Evolutionary conservation across 2,113 vertebrate species (phyloP).

Genomic region (Tupaia chinensis): DNA sequence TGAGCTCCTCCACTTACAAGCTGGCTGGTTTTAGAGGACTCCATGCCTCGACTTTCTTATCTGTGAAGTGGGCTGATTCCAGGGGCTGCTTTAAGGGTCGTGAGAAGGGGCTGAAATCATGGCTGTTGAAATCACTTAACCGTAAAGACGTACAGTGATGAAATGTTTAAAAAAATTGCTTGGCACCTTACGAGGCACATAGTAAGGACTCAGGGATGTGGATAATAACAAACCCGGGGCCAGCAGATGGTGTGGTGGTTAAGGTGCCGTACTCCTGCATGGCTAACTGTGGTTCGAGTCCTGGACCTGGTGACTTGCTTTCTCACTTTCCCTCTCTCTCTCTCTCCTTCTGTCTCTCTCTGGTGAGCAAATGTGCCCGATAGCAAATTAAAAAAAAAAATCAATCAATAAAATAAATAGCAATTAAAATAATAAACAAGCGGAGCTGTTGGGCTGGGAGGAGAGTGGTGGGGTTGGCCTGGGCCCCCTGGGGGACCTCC

Average conservation of each 20-base stretch:
- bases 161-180: background rate
- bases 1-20: background rate
- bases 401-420: too few relatives aligned
- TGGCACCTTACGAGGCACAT: background rate
- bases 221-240: background rate
- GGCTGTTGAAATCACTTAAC: background rate
- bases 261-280: too few relatives aligned
- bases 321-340: too few relatives aligned
- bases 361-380: too few relatives aligned
- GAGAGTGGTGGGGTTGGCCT: background rate
- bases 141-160: too few relatives aligned
- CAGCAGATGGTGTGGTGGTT: too few relatives aligned
- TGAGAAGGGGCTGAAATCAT: background rate
- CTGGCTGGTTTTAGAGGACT: background rate
- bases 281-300: too few relatives aligned
- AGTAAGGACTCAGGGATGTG: background rate
- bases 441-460: background rate
- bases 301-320: too few relatives aligned
- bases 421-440: background rate
- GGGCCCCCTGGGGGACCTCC: background rate
- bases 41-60: conserved; percentile 4
- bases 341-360: too few relatives aligned
- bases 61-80: background rate
- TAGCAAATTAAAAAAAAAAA: too few relatives aligned
- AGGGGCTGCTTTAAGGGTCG: background rate